phyloP scores from a whole-genome alignment of 2,113 vertebrate species.

The Nothocercus julius region DNA sequence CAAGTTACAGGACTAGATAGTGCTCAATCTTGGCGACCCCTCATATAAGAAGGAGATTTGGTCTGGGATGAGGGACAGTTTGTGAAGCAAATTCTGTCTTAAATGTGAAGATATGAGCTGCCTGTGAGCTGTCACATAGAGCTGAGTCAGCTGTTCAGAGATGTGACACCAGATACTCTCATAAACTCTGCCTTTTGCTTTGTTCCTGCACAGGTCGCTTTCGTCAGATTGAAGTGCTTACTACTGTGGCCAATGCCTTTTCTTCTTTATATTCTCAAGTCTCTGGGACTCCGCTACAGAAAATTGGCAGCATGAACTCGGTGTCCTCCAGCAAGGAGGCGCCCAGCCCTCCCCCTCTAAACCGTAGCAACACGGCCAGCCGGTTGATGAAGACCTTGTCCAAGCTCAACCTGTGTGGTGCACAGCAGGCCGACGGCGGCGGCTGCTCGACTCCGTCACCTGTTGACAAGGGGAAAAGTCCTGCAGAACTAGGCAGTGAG shows the following conservation, averaged over 20 bases:
- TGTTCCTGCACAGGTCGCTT: constrained; percentile 86
- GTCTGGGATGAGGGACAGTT: not conserved
- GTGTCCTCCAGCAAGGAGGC: constrained; percentile 75
- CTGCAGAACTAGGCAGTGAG: constrained; percentile 30
- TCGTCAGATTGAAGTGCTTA: constrained; percentile 96
- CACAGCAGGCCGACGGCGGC: constrained; percentile 56
- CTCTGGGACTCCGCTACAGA: constrained; percentile 89
- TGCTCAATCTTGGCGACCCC: not conserved
- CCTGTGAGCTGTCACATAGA: not conserved
- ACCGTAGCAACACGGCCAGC: constrained; percentile 85
- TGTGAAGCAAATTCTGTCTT: not conserved
- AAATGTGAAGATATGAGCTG: not conserved
- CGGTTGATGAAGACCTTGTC: constrained; percentile 89
- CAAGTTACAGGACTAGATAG: not conserved
- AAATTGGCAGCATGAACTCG: constrained; percentile 82
- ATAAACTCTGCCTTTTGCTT: not conserved
- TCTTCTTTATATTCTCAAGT: constrained; percentile 96
- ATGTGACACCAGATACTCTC: not conserved
- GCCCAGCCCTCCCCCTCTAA: constrained; percentile 75
- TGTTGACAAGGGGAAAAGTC: constrained; percentile 64
- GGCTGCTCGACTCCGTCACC: not conserved
- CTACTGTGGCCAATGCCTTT: constrained; percentile 96
- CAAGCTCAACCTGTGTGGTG: constrained; percentile 81
- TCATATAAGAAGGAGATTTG: not conserved
- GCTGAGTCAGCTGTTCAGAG: not conserved